phyloP scores from a whole-genome alignment of 2,797 vertebrate genomes.

The Enteromius afrohamiltoni region DNA sequence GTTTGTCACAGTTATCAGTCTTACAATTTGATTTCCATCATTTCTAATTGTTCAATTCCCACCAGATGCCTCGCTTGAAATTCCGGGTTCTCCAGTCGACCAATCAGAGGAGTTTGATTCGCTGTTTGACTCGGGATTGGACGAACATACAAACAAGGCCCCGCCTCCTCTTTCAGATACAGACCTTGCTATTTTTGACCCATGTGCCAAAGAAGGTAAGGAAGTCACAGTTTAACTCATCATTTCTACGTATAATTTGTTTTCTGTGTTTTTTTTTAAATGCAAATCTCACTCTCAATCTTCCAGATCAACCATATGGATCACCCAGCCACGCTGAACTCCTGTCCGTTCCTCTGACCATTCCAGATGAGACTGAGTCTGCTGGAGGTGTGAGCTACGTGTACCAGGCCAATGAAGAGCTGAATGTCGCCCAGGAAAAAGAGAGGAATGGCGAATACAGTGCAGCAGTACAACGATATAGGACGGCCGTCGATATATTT shows the following conservation, averaged over 20 bases:
- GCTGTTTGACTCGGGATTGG: slow-evolving; percentile 74
- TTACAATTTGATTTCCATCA: neutral
- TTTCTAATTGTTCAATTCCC: neutral
- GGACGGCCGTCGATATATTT: slow-evolving; percentile 83
- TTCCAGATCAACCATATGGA: slow-evolving; percentile 64
- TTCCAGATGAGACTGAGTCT: slow-evolving; percentile 60
- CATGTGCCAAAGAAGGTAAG: slow-evolving; percentile 83
- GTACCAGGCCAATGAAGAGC: slow-evolving; percentile 76
- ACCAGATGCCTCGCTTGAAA: slow-evolving; percentile 28
- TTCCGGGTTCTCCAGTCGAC: slow-evolving; percentile 48
- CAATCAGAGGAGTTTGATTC: slow-evolving; percentile 76
- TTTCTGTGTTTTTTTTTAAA: neutral
- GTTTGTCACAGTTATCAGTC: neutral
- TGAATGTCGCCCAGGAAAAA: slow-evolving; percentile 78
- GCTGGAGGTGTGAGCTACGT: slow-evolving; percentile 74
- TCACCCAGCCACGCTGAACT: slow-evolving; percentile 70
- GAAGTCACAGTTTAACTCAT: neutral
- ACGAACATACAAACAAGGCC: slow-evolving; percentile 66
- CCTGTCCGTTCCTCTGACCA: slow-evolving; percentile 66
- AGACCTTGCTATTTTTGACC: slow-evolving; percentile 89
- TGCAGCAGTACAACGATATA: slow-evolving; percentile 80
- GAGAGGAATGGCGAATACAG: slow-evolving; percentile 82
- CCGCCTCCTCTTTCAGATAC: slow-evolving; percentile 78
- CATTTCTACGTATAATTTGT: neutral
- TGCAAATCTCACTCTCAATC: neutral